Conservation (phyloP, 2,888 invertebrate genomes). For the Aquatica leii region DNA sequence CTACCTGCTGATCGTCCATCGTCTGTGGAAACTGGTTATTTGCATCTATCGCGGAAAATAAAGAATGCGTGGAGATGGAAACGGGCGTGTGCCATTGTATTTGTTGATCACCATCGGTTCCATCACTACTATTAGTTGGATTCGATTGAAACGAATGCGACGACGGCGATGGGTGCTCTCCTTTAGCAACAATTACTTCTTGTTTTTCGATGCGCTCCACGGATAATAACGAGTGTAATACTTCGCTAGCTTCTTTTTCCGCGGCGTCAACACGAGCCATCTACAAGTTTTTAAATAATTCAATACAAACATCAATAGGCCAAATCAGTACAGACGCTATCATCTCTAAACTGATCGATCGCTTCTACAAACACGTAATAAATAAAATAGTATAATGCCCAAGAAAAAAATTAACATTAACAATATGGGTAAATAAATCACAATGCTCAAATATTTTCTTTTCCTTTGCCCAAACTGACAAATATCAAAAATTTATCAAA, state of each 20-base stretch:
- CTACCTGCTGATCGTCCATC: conserved; percentile 60
- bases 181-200: conserved; percentile 51
- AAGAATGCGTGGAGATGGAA: conserved; percentile 57
- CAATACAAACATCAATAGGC: too few relatives aligned
- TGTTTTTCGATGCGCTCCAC: conserved; percentile 71
- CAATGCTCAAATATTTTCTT: too few relatives aligned
- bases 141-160: conserved; percentile 53
- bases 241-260: conserved; percentile 77
- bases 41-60: conserved; percentile 58
- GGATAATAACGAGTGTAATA: conserved; percentile 71
- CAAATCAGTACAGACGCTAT: conserved; percentile 9
- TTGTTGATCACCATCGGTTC: conserved; percentile 55
- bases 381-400: too few relatives aligned
- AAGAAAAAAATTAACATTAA: too few relatives aligned
- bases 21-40: conserved; percentile 56
- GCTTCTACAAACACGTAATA: too few relatives aligned
- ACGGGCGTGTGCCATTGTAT: conserved; percentile 73
- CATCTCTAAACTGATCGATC: conserved; percentile 5
- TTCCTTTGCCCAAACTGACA: too few relatives aligned
- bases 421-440: too few relatives aligned
- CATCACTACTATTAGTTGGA: conserved; percentile 47
- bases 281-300: conserved; percentile 63
- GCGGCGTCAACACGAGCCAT: conserved; percentile 73
- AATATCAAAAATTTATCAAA: too few relatives aligned
- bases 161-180: conserved; percentile 51